Conservation (phyloP, 2,888 invertebrate genomes). For the Cepaea hortensis region DNA sequence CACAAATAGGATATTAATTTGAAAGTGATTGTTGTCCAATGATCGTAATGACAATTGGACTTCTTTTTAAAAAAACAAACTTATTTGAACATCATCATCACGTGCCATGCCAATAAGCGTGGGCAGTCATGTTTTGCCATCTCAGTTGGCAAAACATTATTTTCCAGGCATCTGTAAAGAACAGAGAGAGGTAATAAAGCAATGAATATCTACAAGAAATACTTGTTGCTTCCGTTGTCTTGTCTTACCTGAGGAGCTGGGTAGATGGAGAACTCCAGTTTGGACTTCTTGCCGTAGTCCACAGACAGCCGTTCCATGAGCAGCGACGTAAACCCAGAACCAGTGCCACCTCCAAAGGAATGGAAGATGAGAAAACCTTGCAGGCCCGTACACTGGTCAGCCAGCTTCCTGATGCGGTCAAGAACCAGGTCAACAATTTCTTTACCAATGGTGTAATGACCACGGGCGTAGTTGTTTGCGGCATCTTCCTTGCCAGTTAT, state of each 20-base stretch:
- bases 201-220: too few relatives aligned
- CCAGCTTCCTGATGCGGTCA: slow-evolving; percentile 77
- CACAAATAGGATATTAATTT: too few relatives aligned
- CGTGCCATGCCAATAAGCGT: too few relatives aligned
- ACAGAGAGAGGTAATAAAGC: too few relatives aligned
- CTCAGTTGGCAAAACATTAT: too few relatives aligned
- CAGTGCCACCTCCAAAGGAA: slow-evolving; percentile 63
- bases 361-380: slow-evolving; percentile 75
- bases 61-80: too few relatives aligned
- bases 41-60: too few relatives aligned
- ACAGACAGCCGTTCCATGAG: slow-evolving; percentile 90
- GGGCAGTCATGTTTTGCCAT: too few relatives aligned
- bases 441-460: slow-evolving; percentile 95
- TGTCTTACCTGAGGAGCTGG: slow-evolving; percentile 80
- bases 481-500: slow-evolving; percentile 98
- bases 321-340: slow-evolving; percentile 84
- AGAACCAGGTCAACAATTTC: slow-evolving; percentile 84
- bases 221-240: neutral
- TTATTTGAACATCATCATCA: too few relatives aligned
- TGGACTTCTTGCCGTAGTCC: slow-evolving; percentile 82
- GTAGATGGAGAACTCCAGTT: slow-evolving; percentile 85
- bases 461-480: slow-evolving; percentile 97
- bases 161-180: too few relatives aligned
- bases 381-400: slow-evolving; percentile 74
- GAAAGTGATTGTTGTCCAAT: too few relatives aligned